phyloP scores from a whole-genome alignment of 2,888 invertebrate species.

The Plutella xylostella region DNA sequence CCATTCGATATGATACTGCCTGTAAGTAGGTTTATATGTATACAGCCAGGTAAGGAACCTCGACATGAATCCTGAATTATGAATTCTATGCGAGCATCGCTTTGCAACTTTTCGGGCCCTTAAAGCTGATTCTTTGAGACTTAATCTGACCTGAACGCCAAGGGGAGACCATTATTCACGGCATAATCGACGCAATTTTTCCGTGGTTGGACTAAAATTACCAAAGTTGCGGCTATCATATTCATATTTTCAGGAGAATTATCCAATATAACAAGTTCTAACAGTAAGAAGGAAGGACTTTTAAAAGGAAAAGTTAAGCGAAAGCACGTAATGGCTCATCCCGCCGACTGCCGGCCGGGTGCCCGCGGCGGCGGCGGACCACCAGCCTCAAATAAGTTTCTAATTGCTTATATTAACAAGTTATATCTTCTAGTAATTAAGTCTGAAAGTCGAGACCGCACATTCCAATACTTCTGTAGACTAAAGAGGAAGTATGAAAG shows the following conservation, averaged over 20 bases:
- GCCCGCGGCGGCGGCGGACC: conserved; percentile 64
- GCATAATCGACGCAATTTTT: conserved; percentile 51
- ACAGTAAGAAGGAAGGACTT: conserved; percentile 63
- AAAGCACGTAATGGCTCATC: conserved; percentile 69
- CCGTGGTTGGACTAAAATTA: conserved; percentile 44
- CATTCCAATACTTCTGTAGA: conserved; percentile 45
- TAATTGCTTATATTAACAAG: conserved; percentile 70
- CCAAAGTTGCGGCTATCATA: conserved; percentile 59
- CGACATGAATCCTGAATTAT: conserved; percentile 3
- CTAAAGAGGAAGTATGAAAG: conserved; percentile 15
- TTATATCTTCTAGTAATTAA: conserved; percentile 66
- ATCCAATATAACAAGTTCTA: conserved; percentile 66
- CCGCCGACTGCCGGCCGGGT: conserved; percentile 57
- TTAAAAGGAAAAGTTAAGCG: conserved; percentile 66
- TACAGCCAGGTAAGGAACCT: too few species aligned
- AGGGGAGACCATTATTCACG: conserved; percentile 46
- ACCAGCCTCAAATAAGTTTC: conserved; percentile 69
- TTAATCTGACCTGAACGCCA: conserved; percentile 36
- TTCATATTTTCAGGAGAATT: conserved; percentile 63
- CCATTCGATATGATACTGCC: too few species aligned
- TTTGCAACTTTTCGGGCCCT: conserved; percentile 3
- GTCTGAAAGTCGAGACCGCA: conserved; percentile 51
- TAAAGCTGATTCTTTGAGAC: conserved; percentile 27
- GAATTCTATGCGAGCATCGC: conserved; percentile 3
- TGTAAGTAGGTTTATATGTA: too few species aligned